Base-by-base conservation (phyloP, 64 coral and sea anemone genomes). In the Exaiptasia diaphana region DNA sequence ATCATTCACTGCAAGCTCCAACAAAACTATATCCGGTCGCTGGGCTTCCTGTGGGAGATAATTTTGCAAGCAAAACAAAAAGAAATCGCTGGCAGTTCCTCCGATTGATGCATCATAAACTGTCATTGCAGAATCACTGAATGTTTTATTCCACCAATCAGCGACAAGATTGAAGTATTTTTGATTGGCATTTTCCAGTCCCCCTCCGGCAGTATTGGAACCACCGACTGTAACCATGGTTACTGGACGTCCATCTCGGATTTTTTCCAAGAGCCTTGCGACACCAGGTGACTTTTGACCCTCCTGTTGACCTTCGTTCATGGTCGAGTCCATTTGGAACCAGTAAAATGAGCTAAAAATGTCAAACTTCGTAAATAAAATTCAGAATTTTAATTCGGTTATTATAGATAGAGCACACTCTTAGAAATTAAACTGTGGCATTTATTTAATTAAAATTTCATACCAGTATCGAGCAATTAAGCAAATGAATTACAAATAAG, bases 71-170 rank as follows among this genome's bases (percentile, higher is more conserved):
- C 75, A 78, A 28, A 59, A 61, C 6, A 40, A 25, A 39, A 78
- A 78, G 3, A 78, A 41, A 59, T 56, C 75, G 30, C 75, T 61
- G 13, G 30, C 31, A 20, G 50, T 78, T 31, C 75, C 75, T 6
- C 53, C 53, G 33, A 78, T 78, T 13, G 50, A 50, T 34, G 60
- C 60, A 20, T 9, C 26, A 33, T 36, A 20, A 1, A 53, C 4
- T 34, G 4, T 62, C 3, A 78, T 26, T 6, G n/a, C 30, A 0
- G 75, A 78, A 8, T 35, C 75, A 25, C 17, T 78, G 0, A 61
- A 38, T 4, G 35, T 36, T 78, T 38, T 57, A 59, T 62, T 78
- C 75, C 75, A 78, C 75, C 75, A 78, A 59, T 62, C 33, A 78
- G 75, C 41, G 54, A 78, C 3, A 1, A 38, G 33, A 24, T 18